Evolutionary conservation across 2,888 invertebrate species (phyloP).

Genomic region (Plagodis pulveraria): DNA sequence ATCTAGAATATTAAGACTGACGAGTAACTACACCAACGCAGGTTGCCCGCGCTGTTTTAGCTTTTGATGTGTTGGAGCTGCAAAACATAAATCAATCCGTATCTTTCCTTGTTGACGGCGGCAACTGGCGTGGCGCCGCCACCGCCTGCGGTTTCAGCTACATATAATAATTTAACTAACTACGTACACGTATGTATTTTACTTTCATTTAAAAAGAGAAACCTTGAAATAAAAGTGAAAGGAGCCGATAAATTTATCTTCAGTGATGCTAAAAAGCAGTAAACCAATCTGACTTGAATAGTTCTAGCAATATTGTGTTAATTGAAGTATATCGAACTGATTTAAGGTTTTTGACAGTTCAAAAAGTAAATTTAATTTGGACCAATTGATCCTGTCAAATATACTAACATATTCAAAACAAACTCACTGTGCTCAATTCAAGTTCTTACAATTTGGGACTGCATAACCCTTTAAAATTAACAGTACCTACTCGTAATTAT

Average conservation of each 20-base stretch:
- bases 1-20: conserved; percentile 13
- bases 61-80: conserved; percentile 33
- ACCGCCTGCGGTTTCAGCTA: conserved; percentile 27
- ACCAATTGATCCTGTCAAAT: not conserved
- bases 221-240: conserved; percentile 30
- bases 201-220: conserved; percentile 28
- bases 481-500: no score
- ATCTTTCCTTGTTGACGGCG: conserved; percentile 35
- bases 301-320: conserved; percentile 1
- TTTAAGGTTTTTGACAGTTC: conserved; percentile 3
- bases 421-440: no score
- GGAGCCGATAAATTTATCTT: conserved; percentile 19
- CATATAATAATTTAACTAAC: conserved; percentile 17
- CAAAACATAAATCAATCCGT: conserved; percentile 37
- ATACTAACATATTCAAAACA: no score
- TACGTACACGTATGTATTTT: conserved; percentile 10
- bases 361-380: not conserved
- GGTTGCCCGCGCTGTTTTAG: conserved; percentile 20
- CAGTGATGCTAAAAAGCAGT: conserved; percentile 14
- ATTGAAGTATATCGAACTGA: not conserved
- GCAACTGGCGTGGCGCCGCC: conserved; percentile 25
- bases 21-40: conserved; percentile 22
- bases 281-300: conserved; percentile 11
- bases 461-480: no score
- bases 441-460: no score